These are phyloP conservation scores for Diceros bicornis DNA, from an alignment of 2,797 vertebrate genomes.

Conservation along the genomic window DNA sequence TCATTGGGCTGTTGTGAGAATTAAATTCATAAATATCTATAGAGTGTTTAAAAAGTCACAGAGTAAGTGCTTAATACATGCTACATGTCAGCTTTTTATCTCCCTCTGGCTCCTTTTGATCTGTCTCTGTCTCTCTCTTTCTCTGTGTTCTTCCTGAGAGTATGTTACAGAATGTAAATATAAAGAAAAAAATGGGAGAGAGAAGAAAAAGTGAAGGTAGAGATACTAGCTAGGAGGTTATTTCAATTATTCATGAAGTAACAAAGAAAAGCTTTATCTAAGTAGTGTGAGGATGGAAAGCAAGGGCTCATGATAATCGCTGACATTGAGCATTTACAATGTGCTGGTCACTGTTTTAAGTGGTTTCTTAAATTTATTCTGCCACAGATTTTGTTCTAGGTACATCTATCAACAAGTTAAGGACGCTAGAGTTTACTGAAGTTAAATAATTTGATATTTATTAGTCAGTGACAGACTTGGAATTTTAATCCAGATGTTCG, in stretches of 20 bases:
- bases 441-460: constrained; percentile 23
- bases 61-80: background rate
- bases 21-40: background rate
- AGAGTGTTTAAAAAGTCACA: background rate
- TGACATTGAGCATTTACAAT: background rate
- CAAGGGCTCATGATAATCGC: background rate
- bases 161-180: background rate
- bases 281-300: background rate
- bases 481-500: background rate
- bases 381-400: background rate
- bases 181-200: background rate
- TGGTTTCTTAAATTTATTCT: background rate
- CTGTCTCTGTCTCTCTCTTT: background rate
- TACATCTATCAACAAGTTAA: background rate
- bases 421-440: background rate
- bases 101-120: background rate
- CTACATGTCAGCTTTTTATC: background rate
- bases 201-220: background rate
- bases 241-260: background rate
- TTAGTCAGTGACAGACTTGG: background rate
- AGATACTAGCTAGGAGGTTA: background rate
- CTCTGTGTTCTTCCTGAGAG: background rate
- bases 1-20: background rate
- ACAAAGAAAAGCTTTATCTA: background rate
- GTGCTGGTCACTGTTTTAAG: background rate